phyloP scores from a whole-genome alignment of 2,797 vertebrate genomes.

The Australoheros facetus region DNA sequence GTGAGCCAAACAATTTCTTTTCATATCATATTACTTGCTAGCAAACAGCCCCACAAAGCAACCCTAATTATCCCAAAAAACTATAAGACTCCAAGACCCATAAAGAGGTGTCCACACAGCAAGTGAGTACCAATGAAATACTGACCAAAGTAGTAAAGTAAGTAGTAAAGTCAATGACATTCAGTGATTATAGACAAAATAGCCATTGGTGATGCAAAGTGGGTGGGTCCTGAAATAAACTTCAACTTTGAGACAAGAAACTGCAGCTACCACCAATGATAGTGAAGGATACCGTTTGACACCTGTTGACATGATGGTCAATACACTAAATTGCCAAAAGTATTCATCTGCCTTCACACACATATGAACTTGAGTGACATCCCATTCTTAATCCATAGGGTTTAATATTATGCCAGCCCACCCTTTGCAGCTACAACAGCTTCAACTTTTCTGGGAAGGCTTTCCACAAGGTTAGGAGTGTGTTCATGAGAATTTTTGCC shows the following conservation, averaged over 20 bases:
- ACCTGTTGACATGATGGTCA: background rate
- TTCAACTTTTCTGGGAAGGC: no score
- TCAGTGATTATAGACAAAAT: background rate
- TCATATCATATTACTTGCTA: slow-evolving; percentile 39
- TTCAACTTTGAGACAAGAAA: background rate
- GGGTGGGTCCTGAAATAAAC: background rate
- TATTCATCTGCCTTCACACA: no score
- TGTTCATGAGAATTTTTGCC: no score
- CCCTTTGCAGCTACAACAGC: no score
- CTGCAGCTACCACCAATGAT: background rate
- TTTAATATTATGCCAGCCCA: no score
- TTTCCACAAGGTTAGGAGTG: no score
- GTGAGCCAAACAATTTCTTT: background rate
- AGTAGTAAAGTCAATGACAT: background rate
- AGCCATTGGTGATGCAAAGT: background rate
- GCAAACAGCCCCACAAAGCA: slow-evolving; percentile 24
- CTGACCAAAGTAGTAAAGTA: background rate
- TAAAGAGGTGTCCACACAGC: background rate
- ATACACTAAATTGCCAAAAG: no score
- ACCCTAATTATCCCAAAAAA: background rate
- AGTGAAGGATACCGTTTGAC: background rate
- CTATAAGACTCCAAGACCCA: background rate
- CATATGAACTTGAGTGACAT: no score
- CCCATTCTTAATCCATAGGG: no score
- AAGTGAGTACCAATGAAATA: background rate